Evolutionary conservation across 2,797 vertebrate genomes (phyloP).

Genomic region (Melanotaenia maccullochi): DNA sequence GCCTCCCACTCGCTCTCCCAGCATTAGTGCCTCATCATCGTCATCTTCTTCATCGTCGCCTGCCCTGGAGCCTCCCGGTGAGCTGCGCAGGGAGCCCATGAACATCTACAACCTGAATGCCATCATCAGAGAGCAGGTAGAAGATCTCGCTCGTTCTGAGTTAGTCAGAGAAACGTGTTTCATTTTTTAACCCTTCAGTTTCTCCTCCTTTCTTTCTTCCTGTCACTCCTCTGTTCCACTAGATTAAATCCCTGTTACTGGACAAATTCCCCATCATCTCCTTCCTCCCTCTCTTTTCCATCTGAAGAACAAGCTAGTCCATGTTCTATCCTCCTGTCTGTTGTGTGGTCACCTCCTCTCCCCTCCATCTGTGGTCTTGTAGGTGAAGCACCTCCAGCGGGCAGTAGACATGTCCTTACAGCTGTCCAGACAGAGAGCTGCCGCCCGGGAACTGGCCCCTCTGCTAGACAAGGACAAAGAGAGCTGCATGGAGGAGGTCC

Average conservation of each 20-base stretch:
- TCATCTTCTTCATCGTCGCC: conserved; percentile 88
- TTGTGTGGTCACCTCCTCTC: not conserved
- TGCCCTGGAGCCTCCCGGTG: conserved; percentile 86
- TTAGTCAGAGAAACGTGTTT: not conserved
- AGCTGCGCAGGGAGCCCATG: conserved; percentile 94
- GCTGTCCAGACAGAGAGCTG: conserved; percentile 92
- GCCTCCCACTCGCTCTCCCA: conserved; percentile 69
- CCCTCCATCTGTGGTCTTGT: not conserved
- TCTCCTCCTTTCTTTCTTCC: not conserved
- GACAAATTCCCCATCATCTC: no score
- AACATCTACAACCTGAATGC: conserved; percentile 97
- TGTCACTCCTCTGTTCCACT: not conserved
- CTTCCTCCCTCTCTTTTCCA: not conserved
- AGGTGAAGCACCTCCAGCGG: conserved; percentile 95
- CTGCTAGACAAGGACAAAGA: conserved; percentile 96
- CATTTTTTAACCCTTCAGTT: not conserved
- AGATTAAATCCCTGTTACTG: no score
- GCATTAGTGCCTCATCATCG: conserved; percentile 85
- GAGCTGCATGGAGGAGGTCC: conserved; percentile 93
- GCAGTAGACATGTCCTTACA: conserved; percentile 93
- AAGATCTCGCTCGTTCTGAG: not conserved
- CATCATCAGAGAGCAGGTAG: conserved; percentile 94
- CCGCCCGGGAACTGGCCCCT: conserved; percentile 89
- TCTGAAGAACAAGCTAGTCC: no score
- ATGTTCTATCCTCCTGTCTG: not conserved